Evolutionary conservation across 2,888 invertebrate genomes (phyloP), one percentile per base, ranked within the genome.

Genomic region (Deilephila porcellus): DNA sequence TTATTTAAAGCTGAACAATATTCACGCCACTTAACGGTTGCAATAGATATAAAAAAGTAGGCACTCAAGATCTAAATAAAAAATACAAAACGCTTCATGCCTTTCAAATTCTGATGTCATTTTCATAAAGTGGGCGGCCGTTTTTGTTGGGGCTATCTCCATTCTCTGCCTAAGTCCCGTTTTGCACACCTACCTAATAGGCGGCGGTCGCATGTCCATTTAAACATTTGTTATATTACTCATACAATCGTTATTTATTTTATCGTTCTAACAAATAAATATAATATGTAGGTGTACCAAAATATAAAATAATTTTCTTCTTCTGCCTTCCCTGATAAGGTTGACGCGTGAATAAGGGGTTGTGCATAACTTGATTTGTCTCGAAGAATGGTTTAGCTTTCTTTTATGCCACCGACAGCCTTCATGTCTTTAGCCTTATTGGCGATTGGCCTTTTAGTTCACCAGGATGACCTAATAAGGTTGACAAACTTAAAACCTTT

Each of bases 71-170:
- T 20, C 20, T 25, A 67, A 2, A 37, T 64, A n/a, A 63, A 37
- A 14, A 34, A 34, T 37, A 64, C n/a, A 19, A 11, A 45, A 52
- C 19, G 29, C 34, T 72, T 64, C 37, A 63, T 19, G n/a, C n/a
- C n/a, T 56, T 64, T 72, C 37, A 25, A 67, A 73, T 64, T 73
- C 59, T 73, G 72, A 73, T 73, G 72, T 73, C 72, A 73, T 73
- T 32, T 64, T 73, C 8, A 73, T 25, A 34, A 64, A 73, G 72
- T 73, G 72, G 72, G 72, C 72, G 64, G 56, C 34, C 20, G 64
- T 64, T 67, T 73, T 73, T 73, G 64, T 73, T 71, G 67, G 37
- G 59, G 20, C 64, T 67, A 67, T 73, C 25, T 73, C 64, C 64
- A 72, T 73, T 72, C 63, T 73, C 64, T 59, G 72, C 56, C 64